These are phyloP conservation scores for Acanthurus lineatus DNA, from an alignment of 2,797 vertebrate genomes.

Conservation along the genomic window DNA sequence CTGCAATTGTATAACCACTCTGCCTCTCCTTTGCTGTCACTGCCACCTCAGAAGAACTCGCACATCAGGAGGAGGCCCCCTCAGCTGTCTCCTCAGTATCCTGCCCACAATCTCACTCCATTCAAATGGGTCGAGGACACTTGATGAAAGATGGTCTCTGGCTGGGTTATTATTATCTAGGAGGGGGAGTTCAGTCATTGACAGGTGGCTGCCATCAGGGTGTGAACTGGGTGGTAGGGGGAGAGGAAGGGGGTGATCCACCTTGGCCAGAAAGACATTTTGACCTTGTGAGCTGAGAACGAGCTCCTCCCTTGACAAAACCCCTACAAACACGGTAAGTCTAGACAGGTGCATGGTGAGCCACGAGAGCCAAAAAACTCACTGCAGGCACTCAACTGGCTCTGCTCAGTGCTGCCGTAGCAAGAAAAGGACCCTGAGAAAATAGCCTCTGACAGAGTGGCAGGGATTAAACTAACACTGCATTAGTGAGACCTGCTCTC, in stretches of 20 bases:
- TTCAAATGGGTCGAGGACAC: conserved; percentile 65
- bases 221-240: conserved; percentile 43
- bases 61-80: conserved; percentile 47
- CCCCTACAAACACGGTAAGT: conserved; percentile 12
- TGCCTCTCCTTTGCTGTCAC: conserved; percentile 58
- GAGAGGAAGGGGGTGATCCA: conserved; percentile 44
- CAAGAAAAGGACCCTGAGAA: conserved; percentile 53
- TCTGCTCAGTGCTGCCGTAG: conserved; percentile 36
- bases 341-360: conserved; percentile 41
- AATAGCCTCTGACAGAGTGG: conserved; percentile 74
- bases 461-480: conserved; percentile 80
- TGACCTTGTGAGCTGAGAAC: conserved; percentile 69
- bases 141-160: conserved; percentile 62
- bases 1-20: conserved; percentile 46
- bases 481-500: conserved; percentile 66
- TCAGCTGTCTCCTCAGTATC: conserved; percentile 46
- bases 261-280: conserved; percentile 49
- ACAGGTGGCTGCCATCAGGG: conserved; percentile 69
- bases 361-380: conserved; percentile 41
- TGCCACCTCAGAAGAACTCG: conserved; percentile 40
- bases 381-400: neutral
- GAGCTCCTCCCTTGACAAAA: conserved; percentile 23
- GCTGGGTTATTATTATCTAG: conserved; percentile 73
- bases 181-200: conserved; percentile 62
- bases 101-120: conserved; percentile 52